Base-by-base conservation (phyloP, 53 echinoderm and acorn worm species). In the Holothuria scabra region DNA sequence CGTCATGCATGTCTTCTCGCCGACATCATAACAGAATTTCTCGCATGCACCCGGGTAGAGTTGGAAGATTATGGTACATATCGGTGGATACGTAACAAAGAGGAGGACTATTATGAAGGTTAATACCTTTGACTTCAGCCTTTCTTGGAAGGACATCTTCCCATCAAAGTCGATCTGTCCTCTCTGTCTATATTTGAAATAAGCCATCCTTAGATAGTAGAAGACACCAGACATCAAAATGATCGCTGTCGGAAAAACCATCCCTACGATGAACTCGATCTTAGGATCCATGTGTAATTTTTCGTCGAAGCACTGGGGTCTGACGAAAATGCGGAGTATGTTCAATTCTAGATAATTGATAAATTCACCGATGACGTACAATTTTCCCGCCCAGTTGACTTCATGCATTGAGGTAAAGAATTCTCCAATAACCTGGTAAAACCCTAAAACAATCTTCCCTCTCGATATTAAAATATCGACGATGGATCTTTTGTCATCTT, bases 11-110 rank as follows among this genome's bases (percentile, higher is more conserved):
- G 19, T 3, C 0, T 5, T 11, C 11, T 69, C 12, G 9, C 60
- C 10, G 29, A 84, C 84, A 70, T 84, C 87, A 18, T 87, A 28
- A 30, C 79, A 63, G 38, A 87, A 91, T 3, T 19, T 20, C 12
- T 91, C 46, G 62, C 91, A 91, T 3, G 84, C 69, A 20, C 63
- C 10, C 5, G 91, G 87, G 49, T 87, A 60, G 11, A 91, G 64
- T 0, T 52, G 48, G 22, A 87, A 71, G 12, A 91, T 84, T 12
- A 71, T 70, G 46, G 66, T 79, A 18, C 84, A 87, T 14, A 71
- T 38, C 12, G 80, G 71, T 23, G 88, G 82, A 55, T 91, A 91
- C 8, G 91, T 70, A 1, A 91, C 25, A 60, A 87, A 91, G 26
- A 91, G 87, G 41, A 84, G 20, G 24, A 84, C 37, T 0, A 89